Conservation (phyloP, 2,113 vertebrate genomes). For the Paramisgurnus dabryanus region DNA sequence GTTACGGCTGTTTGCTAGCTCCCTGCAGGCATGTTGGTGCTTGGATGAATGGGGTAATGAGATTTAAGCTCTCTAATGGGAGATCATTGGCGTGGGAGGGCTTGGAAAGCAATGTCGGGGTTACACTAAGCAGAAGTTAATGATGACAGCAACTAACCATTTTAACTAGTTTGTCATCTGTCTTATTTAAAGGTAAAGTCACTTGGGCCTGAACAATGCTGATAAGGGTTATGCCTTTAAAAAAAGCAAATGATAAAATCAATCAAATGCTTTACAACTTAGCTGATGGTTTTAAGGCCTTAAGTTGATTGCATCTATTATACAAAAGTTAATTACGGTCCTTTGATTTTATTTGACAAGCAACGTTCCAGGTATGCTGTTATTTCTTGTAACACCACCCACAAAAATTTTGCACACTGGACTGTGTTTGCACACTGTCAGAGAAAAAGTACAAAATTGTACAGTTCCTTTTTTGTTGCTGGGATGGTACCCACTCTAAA, state of each 20-base stretch:
- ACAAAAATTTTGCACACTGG: too few species aligned
- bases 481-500: too few species aligned
- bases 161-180: constrained; percentile 48
- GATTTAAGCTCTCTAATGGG: constrained; percentile 64
- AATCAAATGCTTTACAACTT: too few species aligned
- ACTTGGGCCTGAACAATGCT: not conserved
- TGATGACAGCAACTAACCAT: constrained; percentile 54
- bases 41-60: constrained; percentile 64
- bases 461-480: too few species aligned
- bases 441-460: too few species aligned
- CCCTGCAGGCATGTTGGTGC: constrained; percentile 51
- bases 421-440: too few species aligned
- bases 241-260: not conserved
- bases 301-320: too few species aligned
- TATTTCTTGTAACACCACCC: too few species aligned
- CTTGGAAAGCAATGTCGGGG: constrained; percentile 38
- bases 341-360: too few species aligned
- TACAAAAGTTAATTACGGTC: too few species aligned
- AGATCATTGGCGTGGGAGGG: constrained; percentile 62
- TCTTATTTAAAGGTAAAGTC: constrained; percentile 27
- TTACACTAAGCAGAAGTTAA: constrained; percentile 51
- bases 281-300: too few species aligned
- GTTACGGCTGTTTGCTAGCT: constrained; percentile 50
- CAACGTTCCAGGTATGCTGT: too few species aligned
- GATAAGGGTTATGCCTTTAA: not conserved